Evolutionary conservation across 2,888 invertebrate species (phyloP).

Genomic region (Erannis defoliaria): DNA sequence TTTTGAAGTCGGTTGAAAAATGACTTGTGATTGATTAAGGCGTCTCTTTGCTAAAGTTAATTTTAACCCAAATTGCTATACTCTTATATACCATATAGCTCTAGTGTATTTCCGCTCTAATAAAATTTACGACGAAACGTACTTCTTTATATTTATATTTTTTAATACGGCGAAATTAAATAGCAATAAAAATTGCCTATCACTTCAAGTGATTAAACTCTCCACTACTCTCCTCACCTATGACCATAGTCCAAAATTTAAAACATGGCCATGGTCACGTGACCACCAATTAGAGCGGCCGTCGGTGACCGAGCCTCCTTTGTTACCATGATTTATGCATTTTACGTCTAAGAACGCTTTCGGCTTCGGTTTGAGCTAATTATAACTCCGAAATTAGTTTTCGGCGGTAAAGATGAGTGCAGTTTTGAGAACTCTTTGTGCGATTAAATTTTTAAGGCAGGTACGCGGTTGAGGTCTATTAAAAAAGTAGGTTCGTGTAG

Average conservation of each 20-base stretch:
- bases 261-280: conserved; percentile 19
- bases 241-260: not conserved
- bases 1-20: too few species aligned
- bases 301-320: conserved; percentile 62
- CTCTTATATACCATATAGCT: too few species aligned
- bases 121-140: too few species aligned
- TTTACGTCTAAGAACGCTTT: conserved; percentile 48
- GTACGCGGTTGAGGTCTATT: not conserved
- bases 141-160: too few species aligned
- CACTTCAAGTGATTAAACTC: not conserved
- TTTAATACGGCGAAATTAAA: too few species aligned
- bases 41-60: too few species aligned
- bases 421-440: conserved; percentile 31
- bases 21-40: too few species aligned
- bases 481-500: too few species aligned
- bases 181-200: too few species aligned
- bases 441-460: conserved; percentile 6
- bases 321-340: conserved; percentile 79
- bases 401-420: conserved; percentile 34
- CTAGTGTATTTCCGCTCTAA: too few species aligned
- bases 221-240: conserved; percentile 5
- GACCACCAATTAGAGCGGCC: conserved; percentile 67
- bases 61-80: too few species aligned
- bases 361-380: conserved; percentile 42
- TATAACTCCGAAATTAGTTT: conserved; percentile 44